Percentiles rank a stretch among this genome's conserved stretches.
Evolutionary conservation across 2,888 invertebrate genomes (phyloP).

Genomic region (Stenchaetothrips biformis): DNA sequence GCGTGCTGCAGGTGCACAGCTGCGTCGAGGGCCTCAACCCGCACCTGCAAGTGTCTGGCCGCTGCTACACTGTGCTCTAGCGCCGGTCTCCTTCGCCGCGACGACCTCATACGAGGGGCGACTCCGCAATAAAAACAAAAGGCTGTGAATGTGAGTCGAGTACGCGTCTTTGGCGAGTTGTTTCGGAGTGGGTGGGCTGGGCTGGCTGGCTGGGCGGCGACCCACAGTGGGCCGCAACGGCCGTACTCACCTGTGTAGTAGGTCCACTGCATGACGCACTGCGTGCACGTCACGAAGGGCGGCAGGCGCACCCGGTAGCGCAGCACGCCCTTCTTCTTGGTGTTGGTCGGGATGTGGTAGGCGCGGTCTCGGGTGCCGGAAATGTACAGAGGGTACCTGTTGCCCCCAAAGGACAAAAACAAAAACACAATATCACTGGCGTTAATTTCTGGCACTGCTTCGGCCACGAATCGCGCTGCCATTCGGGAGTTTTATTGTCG

Average conservation of each 20-base stretch:
- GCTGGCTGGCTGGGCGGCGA: neutral
- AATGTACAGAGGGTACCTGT: constrained; percentile 66
- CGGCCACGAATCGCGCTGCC: neutral
- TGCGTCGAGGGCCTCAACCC: neutral
- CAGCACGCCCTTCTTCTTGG: constrained; percentile 58
- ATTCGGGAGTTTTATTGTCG: neutral
- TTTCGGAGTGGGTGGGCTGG: neutral
- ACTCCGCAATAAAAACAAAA: neutral
- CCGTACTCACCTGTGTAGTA: constrained; percentile 80
- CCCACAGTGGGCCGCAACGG: too few species aligned
- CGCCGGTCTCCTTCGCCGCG: neutral
- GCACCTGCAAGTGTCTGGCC: constrained; percentile 3
- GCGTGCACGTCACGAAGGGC: constrained; percentile 75
- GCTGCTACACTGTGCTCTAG: constrained; percentile 11
- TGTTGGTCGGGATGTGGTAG: constrained; percentile 66
- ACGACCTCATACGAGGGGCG: neutral
- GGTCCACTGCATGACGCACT: constrained; percentile 90
- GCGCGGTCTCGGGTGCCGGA: constrained; percentile 66
- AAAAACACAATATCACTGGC: too few species aligned
- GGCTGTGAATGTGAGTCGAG: too few species aligned
- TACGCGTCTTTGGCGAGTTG: too few species aligned
- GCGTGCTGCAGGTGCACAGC: neutral
- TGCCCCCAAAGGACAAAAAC: neutral
- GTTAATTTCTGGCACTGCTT: neutral
- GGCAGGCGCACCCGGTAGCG: constrained; percentile 74